Evolutionary conservation across 2,797 vertebrate species (phyloP).

Genomic region (Lerista edwardsae): DNA sequence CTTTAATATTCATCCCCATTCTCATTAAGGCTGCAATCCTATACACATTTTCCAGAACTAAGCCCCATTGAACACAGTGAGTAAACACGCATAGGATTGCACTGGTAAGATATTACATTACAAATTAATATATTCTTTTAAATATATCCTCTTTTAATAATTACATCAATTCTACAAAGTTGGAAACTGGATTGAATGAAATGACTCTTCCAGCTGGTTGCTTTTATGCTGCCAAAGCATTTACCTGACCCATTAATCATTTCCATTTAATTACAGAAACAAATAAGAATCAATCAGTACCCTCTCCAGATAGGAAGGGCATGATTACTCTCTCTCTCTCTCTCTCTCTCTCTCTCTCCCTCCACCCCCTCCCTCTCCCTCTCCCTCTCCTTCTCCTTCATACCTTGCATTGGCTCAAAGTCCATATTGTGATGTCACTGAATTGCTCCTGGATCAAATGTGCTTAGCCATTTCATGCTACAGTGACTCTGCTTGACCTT

Average conservation of each 20-base stretch:
- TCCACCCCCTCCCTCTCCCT: background rate
- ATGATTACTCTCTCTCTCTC: background rate
- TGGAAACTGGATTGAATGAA: background rate
- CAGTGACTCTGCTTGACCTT: background rate
- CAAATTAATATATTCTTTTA: background rate
- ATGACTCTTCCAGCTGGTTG: background rate
- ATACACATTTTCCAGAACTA: too few species aligned
- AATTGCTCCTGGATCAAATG: background rate
- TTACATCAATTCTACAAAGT: background rate
- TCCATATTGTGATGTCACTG: background rate
- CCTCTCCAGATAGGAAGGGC: background rate
- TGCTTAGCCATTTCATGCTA: background rate
- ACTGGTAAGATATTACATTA: background rate
- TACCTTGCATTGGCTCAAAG: background rate
- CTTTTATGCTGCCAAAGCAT: background rate
- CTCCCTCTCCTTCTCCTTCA: background rate
- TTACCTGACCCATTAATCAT: background rate
- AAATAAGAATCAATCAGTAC: background rate
- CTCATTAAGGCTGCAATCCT: background rate
- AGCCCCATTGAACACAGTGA: too few species aligned
- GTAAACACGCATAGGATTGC: too few species aligned
- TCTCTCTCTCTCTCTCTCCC: background rate
- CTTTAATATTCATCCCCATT: background rate
- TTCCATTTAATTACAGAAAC: constrained; percentile 22
- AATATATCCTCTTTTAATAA: background rate